A percentile compares a stretch with the other conserved stretches of the same genome.
Evolutionary conservation across 2,113 vertebrate genomes (phyloP).

Genomic region (Ailuropoda melanoleuca): DNA sequence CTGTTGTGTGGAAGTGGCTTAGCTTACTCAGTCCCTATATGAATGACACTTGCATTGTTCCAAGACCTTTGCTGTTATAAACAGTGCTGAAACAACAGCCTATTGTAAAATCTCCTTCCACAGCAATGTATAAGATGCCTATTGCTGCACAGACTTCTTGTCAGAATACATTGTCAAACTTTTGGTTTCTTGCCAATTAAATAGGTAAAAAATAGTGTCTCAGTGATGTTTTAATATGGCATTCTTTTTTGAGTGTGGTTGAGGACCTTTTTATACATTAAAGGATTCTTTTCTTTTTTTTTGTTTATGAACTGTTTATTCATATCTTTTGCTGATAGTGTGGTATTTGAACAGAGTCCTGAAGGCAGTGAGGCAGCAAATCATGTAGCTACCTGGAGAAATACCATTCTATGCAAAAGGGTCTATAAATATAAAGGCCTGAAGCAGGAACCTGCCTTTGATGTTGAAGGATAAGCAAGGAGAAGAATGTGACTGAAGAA

Average conservation of each 20-base stretch:
- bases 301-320: not conserved
- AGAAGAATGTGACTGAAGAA: not conserved
- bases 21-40: not conserved
- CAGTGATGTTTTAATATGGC: not conserved
- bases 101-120: not conserved
- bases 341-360: not conserved
- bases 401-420: not conserved
- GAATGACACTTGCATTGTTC: not conserved
- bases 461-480: not conserved
- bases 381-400: not conserved
- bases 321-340: not conserved
- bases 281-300: not conserved
- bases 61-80: not conserved
- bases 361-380: not conserved
- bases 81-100: not conserved
- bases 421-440: not conserved
- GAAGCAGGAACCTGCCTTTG: not conserved
- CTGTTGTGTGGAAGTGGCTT: not conserved
- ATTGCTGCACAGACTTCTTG: not conserved
- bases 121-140: not conserved
- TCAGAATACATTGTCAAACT: not conserved
- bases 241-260: not conserved
- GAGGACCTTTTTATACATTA: not conserved
- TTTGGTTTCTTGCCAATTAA: not conserved
- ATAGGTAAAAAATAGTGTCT: not conserved